Evolutionary conservation across 2,797 vertebrate species (phyloP).

Genomic region (Acomys russatus): DNA sequence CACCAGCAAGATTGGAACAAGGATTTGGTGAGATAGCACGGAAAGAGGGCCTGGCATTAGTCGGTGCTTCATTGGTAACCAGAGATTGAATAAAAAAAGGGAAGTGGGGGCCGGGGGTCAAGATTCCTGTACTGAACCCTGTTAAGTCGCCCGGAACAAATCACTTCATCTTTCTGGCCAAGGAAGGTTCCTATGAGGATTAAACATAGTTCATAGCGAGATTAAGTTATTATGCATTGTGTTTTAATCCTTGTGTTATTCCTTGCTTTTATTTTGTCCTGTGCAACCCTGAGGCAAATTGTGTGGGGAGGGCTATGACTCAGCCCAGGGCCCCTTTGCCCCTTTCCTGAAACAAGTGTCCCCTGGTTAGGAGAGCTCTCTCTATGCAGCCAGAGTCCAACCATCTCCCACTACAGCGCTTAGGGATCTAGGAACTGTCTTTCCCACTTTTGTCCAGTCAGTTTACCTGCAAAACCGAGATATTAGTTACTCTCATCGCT

Average conservation of each 20-base stretch:
- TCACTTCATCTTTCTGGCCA: neutral
- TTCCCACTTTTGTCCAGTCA: neutral
- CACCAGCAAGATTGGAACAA: neutral
- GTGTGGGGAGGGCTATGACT: neutral
- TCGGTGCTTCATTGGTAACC: fast-evolving
- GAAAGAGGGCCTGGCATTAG: neutral
- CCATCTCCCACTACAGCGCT: neutral
- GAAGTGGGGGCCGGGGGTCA: neutral
- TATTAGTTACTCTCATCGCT: neutral
- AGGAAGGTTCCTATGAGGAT: neutral
- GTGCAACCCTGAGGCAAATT: neutral
- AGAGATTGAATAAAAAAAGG: neutral
- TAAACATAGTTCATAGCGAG: neutral
- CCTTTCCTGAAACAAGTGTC: neutral
- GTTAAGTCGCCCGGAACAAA: neutral
- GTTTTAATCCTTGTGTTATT: slow-evolving; percentile 18
- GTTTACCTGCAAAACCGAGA: neutral
- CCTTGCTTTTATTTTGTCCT: slow-evolving; percentile 35
- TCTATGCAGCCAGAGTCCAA: neutral
- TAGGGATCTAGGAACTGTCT: neutral
- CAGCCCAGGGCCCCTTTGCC: neutral
- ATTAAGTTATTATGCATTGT: neutral
- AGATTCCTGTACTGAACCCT: neutral
- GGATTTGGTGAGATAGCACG: neutral
- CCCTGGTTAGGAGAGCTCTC: neutral